Percentiles rank a stretch among this genome's conserved stretches.
Conservation (phyloP, 1,140 invertebrate species). For the Rhagoletis pomonella region DNA sequence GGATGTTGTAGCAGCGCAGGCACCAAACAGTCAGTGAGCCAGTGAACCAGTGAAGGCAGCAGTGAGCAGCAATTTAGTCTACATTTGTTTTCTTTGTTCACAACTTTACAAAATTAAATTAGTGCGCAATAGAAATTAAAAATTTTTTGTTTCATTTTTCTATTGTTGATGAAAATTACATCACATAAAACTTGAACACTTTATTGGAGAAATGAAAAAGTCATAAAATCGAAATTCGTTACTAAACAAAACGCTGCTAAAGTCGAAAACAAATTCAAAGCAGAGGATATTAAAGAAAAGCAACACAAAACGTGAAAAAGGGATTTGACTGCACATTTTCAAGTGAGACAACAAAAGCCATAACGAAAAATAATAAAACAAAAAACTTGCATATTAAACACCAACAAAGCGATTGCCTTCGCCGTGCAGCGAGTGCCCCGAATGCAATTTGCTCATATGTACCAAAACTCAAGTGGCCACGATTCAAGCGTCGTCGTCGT, state of each 20-base stretch:
- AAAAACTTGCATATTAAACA: slow-evolving; percentile 16
- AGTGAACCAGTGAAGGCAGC: slow-evolving; percentile 17
- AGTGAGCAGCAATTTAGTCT: slow-evolving; percentile 37
- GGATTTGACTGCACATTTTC: slow-evolving; percentile 3
- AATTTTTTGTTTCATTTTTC: slow-evolving; percentile 30
- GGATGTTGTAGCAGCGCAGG: slow-evolving; percentile 6
- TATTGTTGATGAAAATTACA: slow-evolving; percentile 44
- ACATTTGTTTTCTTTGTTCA: slow-evolving; percentile 52
- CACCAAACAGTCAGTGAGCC: slow-evolving; percentile 44
- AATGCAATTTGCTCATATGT: slow-evolving; percentile 40
- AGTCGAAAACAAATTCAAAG: slow-evolving; percentile 1
- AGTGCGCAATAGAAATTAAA: slow-evolving; percentile 51
- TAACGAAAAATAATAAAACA: neutral
- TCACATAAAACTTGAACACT: neutral
- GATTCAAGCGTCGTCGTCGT: slow-evolving; percentile 26
- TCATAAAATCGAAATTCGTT: neutral
- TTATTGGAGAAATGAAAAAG: slow-evolving; percentile 29
- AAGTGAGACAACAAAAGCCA: neutral
- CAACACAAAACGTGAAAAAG: neutral
- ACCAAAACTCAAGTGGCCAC: slow-evolving; percentile 34
- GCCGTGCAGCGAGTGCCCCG: slow-evolving; percentile 19
- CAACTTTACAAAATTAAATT: slow-evolving; percentile 46
- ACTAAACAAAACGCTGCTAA: slow-evolving; percentile 22
- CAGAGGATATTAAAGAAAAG: neutral
- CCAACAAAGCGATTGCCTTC: slow-evolving; percentile 8